phyloP scores from a whole-genome alignment of 2,888 invertebrate genomes.

The Steinernema hermaphroditum region DNA sequence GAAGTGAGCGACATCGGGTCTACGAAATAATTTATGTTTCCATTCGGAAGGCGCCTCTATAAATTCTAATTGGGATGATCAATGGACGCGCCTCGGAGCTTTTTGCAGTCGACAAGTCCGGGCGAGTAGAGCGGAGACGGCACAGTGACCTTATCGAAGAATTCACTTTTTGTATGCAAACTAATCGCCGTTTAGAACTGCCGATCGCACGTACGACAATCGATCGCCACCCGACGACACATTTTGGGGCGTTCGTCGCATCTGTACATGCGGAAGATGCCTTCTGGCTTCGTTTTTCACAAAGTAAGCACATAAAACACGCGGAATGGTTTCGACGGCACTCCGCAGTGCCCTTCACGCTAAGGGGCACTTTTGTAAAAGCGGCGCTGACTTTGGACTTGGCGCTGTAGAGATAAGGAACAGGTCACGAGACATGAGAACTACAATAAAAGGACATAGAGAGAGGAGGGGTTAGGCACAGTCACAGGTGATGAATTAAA shows the following conservation, averaged over 20 bases:
- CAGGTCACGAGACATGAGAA: conserved; percentile 10
- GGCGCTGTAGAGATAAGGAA: background rate
- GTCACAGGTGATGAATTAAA: too few relatives aligned
- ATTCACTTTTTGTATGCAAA: conserved; percentile 23
- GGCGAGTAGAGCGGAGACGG: conserved; percentile 4
- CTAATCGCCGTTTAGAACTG: conserved; percentile 14
- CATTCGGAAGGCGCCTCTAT: background rate
- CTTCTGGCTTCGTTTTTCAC: too few relatives aligned
- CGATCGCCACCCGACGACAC: background rate
- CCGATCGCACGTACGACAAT: conserved; percentile 9
- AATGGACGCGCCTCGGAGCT: background rate
- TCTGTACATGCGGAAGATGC: background rate
- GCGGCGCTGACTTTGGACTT: too few relatives aligned
- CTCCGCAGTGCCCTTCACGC: too few relatives aligned
- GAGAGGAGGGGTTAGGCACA: background rate
- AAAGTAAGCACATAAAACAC: too few relatives aligned
- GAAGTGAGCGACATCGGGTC: too few relatives aligned
- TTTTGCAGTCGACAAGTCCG: background rate
- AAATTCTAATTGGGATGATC: conserved; percentile 21
- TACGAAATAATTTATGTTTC: background rate
- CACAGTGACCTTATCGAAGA: conserved; percentile 15
- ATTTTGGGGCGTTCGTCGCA: background rate
- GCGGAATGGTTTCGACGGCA: too few relatives aligned
- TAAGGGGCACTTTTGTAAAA: too few relatives aligned
- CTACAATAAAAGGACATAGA: background rate